Percentiles rank a stretch among this genome's conserved stretches.
phyloP scores from a whole-genome alignment of 2,888 invertebrate species.

The Sipunculus nudus region DNA sequence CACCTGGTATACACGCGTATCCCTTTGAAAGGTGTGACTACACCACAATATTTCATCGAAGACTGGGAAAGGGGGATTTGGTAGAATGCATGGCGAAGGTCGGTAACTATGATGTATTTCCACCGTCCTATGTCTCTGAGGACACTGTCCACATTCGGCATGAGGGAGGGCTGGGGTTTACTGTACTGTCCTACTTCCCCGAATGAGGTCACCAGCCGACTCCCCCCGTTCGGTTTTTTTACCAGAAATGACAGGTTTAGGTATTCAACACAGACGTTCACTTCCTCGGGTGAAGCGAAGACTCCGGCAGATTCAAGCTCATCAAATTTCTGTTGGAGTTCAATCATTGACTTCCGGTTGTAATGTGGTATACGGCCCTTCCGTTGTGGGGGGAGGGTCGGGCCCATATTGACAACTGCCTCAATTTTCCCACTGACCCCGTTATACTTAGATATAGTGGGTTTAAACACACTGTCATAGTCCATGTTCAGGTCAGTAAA shows the following conservation, averaged over 20 bases:
- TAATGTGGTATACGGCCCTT: slow-evolving; percentile 12
- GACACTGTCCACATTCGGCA: slow-evolving; percentile 11
- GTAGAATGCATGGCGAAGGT: slow-evolving; percentile 25
- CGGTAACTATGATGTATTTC: slow-evolving; percentile 23
- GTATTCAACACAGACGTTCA: background rate
- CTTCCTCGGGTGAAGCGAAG: slow-evolving; percentile 11
- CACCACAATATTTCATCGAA: slow-evolving; percentile 8
- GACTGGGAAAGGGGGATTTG: slow-evolving; percentile 2
- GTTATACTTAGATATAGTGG: slow-evolving; percentile 1
- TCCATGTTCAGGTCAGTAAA: background rate
- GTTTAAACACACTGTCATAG: slow-evolving; percentile 10
- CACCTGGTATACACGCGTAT: slow-evolving; percentile 19
- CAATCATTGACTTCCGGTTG: background rate
- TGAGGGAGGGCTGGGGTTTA: slow-evolving; percentile 26
- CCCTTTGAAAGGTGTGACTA: slow-evolving; percentile 15
- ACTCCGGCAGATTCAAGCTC: slow-evolving; percentile 10
- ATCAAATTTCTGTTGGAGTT: slow-evolving; percentile 9
- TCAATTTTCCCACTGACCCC: slow-evolving; percentile 8
- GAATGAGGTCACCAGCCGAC: slow-evolving; percentile 9
- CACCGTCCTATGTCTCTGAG: slow-evolving; percentile 24
- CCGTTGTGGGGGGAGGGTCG: slow-evolving; percentile 11
- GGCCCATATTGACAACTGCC: slow-evolving; percentile 12
- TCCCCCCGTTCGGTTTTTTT: slow-evolving; percentile 6
- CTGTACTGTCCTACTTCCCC: slow-evolving; percentile 12
- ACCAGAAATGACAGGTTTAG: slow-evolving; percentile 12